Conservation (phyloP, 2,113 vertebrate genomes). For the Pungitius pungitius region DNA sequence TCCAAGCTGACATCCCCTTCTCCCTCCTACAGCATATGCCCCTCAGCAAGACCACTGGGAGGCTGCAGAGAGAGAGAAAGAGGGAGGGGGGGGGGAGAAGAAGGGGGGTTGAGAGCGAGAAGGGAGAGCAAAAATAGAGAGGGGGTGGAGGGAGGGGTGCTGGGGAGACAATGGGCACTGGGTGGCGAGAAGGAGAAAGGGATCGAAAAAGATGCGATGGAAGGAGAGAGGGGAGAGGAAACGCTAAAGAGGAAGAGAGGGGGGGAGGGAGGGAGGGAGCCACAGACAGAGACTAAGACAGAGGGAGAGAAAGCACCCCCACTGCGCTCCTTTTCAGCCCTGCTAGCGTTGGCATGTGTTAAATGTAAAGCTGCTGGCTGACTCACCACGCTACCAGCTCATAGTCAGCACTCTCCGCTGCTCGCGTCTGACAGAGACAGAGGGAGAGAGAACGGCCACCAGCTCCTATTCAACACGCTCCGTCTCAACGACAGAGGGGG, state of each 20-base stretch:
- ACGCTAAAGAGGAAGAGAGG: conserved; percentile 48
- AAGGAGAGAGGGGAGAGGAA: conserved; percentile 44
- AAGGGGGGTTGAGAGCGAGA: conserved; percentile 15
- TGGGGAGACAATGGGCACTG: conserved; percentile 43
- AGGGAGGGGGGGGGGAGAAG: conserved; percentile 26
- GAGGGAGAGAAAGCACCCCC: conserved; percentile 70
- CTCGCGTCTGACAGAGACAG: conserved; percentile 69
- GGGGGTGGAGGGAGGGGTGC: neutral
- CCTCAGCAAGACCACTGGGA: conserved; percentile 80
- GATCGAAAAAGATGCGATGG: conserved; percentile 38
- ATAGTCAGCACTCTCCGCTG: conserved; percentile 75
- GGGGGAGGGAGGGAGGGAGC: conserved; percentile 57
- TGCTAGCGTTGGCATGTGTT: conserved; percentile 79
- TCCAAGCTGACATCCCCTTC: conserved; percentile 78
- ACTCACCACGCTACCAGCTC: conserved; percentile 77
- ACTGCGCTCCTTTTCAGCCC: conserved; percentile 69
- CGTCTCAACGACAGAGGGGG: conserved; percentile 28
- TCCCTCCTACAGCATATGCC: conserved; percentile 79
- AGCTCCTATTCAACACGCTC: conserved; percentile 61
- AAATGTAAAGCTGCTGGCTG: conserved; percentile 80
- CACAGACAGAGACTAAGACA: conserved; percentile 58
- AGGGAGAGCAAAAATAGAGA: conserved; percentile 44
- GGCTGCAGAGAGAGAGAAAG: conserved; percentile 57
- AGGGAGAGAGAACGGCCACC: conserved; percentile 47
- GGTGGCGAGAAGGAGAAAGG: conserved; percentile 40